Evolutionary conservation across 1,140 invertebrate genomes (phyloP).

Genomic region (Aplysia californica): DNA sequence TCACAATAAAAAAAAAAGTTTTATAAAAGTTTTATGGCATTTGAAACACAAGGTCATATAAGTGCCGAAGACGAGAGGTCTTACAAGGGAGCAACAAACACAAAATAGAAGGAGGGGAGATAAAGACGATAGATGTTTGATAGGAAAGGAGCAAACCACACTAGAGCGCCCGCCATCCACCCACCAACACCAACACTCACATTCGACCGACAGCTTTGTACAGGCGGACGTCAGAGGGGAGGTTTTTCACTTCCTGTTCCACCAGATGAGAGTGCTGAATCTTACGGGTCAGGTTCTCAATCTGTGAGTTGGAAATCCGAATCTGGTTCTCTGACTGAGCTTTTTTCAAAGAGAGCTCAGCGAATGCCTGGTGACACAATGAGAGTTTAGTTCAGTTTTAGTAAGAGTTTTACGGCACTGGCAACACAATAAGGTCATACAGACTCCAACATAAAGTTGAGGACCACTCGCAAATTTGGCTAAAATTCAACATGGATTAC

Average conservation of each 20-base stretch:
- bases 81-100: no score
- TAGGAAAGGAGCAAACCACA: no score
- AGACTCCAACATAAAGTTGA: no score
- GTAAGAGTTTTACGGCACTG: no score
- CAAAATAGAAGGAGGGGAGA: neutral
- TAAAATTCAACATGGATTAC: neutral
- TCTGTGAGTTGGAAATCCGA: conserved; percentile 14
- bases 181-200: no score
- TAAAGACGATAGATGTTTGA: neutral
- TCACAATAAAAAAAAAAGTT: no score
- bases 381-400: neutral
- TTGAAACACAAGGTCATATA: no score
- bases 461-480: no score
- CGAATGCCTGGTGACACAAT: conserved; percentile 26
- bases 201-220: conserved; percentile 16
- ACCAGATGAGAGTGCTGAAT: conserved; percentile 18
- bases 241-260: conserved; percentile 13
- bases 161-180: no score
- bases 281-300: conserved; percentile 11
- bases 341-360: conserved; percentile 19
- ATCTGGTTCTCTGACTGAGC: conserved; percentile 18
- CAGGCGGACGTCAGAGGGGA: neutral
- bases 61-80: no score
- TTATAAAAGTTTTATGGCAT: no score
- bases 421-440: no score